Percentiles rank a stretch among this genome's conserved stretches.
These are phyloP conservation scores for Catotricha subobsoleta DNA, from an alignment of 2,888 invertebrate species.

Conservation along the genomic window DNA sequence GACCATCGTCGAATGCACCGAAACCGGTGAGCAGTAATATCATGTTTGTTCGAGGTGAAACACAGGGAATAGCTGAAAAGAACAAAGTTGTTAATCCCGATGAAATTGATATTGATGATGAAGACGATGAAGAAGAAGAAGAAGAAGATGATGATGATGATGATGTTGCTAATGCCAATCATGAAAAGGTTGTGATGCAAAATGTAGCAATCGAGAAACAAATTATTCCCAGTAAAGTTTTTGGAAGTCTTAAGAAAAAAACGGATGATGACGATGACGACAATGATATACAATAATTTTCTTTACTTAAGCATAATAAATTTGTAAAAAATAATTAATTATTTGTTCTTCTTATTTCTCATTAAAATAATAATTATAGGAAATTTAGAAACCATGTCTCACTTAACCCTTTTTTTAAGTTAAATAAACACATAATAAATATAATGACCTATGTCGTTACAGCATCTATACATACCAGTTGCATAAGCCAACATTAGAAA, in stretches of 20 bases:
- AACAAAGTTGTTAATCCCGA: constrained; percentile 65
- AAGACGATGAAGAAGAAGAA: constrained; percentile 43
- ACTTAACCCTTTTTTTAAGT: no score
- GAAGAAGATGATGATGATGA: constrained; percentile 36
- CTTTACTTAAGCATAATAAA: no score
- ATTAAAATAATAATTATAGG: no score
- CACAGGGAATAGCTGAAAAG: constrained; percentile 52
- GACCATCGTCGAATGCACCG: not conserved
- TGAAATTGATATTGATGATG: constrained; percentile 70
- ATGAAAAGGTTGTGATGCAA: not conserved
- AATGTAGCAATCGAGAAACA: constrained; percentile 61
- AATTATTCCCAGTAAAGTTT: constrained; percentile 75
- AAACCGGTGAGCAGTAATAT: constrained; percentile 35
- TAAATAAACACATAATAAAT: no score
- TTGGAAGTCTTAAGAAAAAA: constrained; percentile 47
- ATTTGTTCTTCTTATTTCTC: no score
- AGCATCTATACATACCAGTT: no score
- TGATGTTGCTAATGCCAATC: constrained; percentile 11
- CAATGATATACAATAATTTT: no score
- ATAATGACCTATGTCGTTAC: no score
- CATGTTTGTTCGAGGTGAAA: constrained; percentile 75
- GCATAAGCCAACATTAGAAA: no score
- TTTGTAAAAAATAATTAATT: no score
- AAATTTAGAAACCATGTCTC: no score
- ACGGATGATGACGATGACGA: not conserved